Base-by-base conservation (phyloP, 2,888 invertebrate species). In the Serrognathus titanus region DNA sequence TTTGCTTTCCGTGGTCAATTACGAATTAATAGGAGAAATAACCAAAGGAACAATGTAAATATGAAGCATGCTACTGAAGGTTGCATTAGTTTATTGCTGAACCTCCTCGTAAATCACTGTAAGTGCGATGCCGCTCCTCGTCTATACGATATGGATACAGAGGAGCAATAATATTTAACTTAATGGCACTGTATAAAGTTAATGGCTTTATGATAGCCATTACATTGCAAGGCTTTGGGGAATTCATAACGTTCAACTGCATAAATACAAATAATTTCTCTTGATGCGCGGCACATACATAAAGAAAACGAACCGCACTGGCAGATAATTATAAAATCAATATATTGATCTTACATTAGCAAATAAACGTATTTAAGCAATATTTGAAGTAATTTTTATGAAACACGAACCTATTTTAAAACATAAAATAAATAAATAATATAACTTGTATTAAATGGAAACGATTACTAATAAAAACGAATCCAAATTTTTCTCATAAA, bases 121-220 rank as follows among this genome's bases (percentile, higher is more conserved):
- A 57, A 60, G 61, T 57, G 51, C 55, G 60, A 55, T 51, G 60
- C 60, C 57, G 60, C 60, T 60, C 55, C 55, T 57, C 51, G 56
- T 62, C 60, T 53, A 57, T 60, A 59, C 58, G 48, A 61, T 61
- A 63, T 62, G 64, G 58, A 64, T 64, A 63, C 64, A 65, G 63
- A 65, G 63, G 60, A 69, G 71, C 68, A 69, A 71, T 73, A 72
- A 72, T 71, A 72, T 71, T 71, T 71, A 70, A 70, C 66, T 71
- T 72, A 72, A 73, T 70, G 70, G 69, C 70, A 70, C 69, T 66
- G 70, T 71, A 70, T 73, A 70, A 68, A 69, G 66, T 71, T 71
- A 71, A 71, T 71, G 66, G 67, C 66, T 71, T 70, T 71, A 70
- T 70, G 70, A 70, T 71, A 64, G 70, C 67, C 64, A 68, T 69